Evolutionary conservation across 1,140 invertebrate species (phyloP).

Genomic region (Pissodes strobi): DNA sequence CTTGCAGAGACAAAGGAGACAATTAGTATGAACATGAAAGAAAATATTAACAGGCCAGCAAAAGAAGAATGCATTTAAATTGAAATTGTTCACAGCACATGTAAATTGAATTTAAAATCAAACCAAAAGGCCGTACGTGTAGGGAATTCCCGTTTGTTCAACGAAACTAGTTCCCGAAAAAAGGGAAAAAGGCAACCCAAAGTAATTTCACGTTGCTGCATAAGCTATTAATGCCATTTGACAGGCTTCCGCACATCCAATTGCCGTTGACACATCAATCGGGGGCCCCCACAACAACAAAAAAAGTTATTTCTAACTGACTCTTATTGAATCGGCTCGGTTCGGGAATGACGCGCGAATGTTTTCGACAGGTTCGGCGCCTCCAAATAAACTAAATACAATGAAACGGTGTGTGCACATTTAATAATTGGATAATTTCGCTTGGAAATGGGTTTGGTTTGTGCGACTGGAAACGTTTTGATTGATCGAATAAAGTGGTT

Average conservation of each 20-base stretch:
- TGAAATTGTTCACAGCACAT: no score
- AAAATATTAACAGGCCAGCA: no score
- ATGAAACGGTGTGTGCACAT: slow-evolving; percentile 34
- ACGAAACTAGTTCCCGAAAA: no score
- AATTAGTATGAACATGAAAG: no score
- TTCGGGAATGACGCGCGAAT: slow-evolving; percentile 14
- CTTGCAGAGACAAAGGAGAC: no score
- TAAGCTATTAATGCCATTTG: slow-evolving; percentile 30
- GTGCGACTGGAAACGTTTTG: slow-evolving; percentile 31
- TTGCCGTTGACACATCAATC: slow-evolving; percentile 37
- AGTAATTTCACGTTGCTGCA: slow-evolving; percentile 12
- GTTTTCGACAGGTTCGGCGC: slow-evolving; percentile 31
- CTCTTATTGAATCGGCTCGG: slow-evolving; percentile 31
- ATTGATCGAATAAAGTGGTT: slow-evolving; percentile 37
- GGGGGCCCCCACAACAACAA: slow-evolving; percentile 11
- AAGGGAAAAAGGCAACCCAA: background rate
- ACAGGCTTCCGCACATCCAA: slow-evolving; percentile 31
- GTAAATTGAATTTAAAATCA: no score
- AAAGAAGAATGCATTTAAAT: no score
- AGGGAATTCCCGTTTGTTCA: background rate
- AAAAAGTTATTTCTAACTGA: slow-evolving; percentile 37
- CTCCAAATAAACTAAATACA: slow-evolving; percentile 37
- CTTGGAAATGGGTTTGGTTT: slow-evolving; percentile 25
- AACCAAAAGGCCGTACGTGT: no score
- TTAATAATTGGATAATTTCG: slow-evolving; percentile 38